Base-by-base conservation (phyloP, 2,797 vertebrate genomes). In the Chaetophractus vellerosus region DNA sequence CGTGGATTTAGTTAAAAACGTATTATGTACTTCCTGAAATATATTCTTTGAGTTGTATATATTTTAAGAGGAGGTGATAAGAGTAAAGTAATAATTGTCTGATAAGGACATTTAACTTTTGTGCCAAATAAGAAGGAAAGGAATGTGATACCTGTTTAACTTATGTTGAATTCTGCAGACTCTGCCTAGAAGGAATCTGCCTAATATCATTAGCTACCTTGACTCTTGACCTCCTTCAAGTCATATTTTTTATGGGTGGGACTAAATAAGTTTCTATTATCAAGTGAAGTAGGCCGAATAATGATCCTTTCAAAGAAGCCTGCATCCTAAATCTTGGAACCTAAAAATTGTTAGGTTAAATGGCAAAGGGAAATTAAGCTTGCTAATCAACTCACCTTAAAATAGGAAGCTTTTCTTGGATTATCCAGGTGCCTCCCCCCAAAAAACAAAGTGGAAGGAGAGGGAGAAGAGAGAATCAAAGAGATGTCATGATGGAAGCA, bases 1-100 rank as follows among this genome's bases (percentile, higher is more conserved):
- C 69, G 3, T 80, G 38, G 23, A 26, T 33, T 93, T 76, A 81
- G 52, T 75, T 69, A 48, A 82, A 95, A 86, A n/a, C 10, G 66
- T 57, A 68, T 12, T 48, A 16, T 45, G 61, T 41, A 76, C 38
- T 69, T 75, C 48, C n/a, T 66, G 38, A 72, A 50, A 84, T 68
- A 10, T 41, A 31, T 74, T 31, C 11, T 74, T 90, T 85, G 38
- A 19, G 23, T 28, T 21, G 4, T 59, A 23, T 90, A 36, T 81
- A 55, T 75, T 86, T 93, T 68, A 41, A 69, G 79, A 74, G 28
- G 33, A 45, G 1, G 8, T 45, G 14, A 33, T 6, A 45, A 80
- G 16, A 6, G 0, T 74, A 74, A 74, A 18, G 16, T 86, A 95
- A 74, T 36, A 48, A 50, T 18, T 61, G 36, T 71, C 75, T 76